Evolutionary conservation across 2,113 vertebrate species (phyloP), one percentile per base, ranked within the genome.

Genomic region (Mobula hypostoma): DNA sequence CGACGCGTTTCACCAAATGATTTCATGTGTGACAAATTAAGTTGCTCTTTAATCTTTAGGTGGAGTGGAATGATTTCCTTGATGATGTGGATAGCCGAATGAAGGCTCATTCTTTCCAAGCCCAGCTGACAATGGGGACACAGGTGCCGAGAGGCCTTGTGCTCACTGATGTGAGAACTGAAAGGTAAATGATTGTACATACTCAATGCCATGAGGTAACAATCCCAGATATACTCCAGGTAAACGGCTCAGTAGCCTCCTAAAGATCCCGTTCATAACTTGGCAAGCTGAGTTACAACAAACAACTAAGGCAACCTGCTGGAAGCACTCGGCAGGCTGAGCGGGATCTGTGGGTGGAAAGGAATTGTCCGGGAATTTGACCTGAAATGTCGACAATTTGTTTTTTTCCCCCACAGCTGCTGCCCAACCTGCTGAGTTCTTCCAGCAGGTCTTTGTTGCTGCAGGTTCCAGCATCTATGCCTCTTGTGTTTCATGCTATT

Each of bases 51-150:
- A 56, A 40, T 48, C 40, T 17, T 9, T 76, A 93, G 91, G 0
- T 56, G 8, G 91, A 93, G 7, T 93, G 91, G 91, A 93, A 93
- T 24, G 74, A 21, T 72, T 93, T 93, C 68, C 91, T 93, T 11
- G 72, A 19, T 36, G 70, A 93, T 48, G 36, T 93, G 70, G 91
- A 93, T 93, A 7, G 12, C 70, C 36, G 40, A 56, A 48, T 93
- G 19, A 74, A 93, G 36, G 1, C 36, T 1, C 15, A 76, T 70
- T 29, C 68, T 14, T 5, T 93, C 12, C 36, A 40, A 1, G 24
- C 66, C 70, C 68, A 93, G 24, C 21, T 93, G 66, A 56, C 1
- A 15, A 14, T 93, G 68, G 91, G 91, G 9, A 29, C 40, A 48
- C 68, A 93, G 9, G 91, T 93, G 48, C 91, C 91, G 56, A 36